These are phyloP conservation scores for Palloptera scutellata DNA, from an alignment of 2,888 invertebrate genomes.

Conservation along the genomic window DNA sequence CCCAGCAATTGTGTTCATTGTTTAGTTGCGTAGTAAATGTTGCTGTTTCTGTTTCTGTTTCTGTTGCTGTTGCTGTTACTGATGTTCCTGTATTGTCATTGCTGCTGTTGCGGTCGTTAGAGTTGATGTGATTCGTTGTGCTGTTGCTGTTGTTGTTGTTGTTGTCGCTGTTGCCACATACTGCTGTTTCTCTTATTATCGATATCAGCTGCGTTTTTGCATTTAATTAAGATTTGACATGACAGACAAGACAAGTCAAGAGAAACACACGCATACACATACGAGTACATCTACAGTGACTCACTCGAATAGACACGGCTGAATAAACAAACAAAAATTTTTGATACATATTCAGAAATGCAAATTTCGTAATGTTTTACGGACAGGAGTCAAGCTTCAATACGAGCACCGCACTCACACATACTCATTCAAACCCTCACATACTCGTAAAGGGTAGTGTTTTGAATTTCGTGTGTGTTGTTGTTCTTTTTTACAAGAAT, in stretches of 20 bases:
- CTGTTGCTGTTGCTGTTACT: background rate
- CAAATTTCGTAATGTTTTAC: too few relatives aligned
- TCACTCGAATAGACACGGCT: too few relatives aligned
- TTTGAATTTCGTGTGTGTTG: background rate
- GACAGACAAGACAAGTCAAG: constrained; percentile 2
- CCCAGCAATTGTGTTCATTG: constrained; percentile 15
- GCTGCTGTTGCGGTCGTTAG: background rate
- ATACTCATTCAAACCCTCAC: background rate
- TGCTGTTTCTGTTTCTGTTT: constrained; percentile 16
- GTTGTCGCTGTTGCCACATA: constrained; percentile 14
- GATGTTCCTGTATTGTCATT: constrained; percentile 10
- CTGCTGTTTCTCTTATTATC: constrained; percentile 19
- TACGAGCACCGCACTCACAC: background rate
- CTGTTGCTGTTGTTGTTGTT: constrained; percentile 18
- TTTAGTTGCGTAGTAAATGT: background rate
- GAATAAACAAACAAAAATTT: too few relatives aligned
- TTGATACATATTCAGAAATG: too few relatives aligned
- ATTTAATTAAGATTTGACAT: constrained; percentile 33
- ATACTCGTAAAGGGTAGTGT: background rate
- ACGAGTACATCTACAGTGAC: background rate
- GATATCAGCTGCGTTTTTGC: constrained; percentile 32
- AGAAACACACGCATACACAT: background rate
- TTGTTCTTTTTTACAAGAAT: too few relatives aligned
- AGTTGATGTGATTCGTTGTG: constrained; percentile 3
- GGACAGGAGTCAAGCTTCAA: too few relatives aligned